Base-by-base conservation (phyloP, 2,888 invertebrate genomes). In the Clusia tigrina region DNA sequence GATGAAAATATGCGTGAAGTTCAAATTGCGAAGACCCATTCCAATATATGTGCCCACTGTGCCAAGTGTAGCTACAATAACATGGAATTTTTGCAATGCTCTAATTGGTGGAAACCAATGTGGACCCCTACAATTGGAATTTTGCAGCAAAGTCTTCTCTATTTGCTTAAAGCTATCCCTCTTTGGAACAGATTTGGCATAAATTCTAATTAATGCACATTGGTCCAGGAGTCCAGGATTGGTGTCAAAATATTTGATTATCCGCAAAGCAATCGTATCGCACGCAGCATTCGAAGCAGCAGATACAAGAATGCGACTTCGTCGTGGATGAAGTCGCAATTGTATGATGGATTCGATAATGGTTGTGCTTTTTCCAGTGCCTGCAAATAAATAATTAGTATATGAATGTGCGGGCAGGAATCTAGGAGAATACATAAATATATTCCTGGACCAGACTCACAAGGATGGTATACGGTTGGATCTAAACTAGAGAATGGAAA, bases 341-440 rank as follows among this genome's bases (percentile, higher is more conserved):
- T 92, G 92, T 66, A 88, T 81, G 58, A 91, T 87, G 22, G 89
- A 84, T 82, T 92, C 92, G 9, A 91, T 89, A 24, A 91, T 76
- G 1, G 91, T 91, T 12, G 89, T 86, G 0, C 91, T 91, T 81
- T 91, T 91, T n/a, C 91, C 91, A n/a, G 90, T 90, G 86, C 88
- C 67, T 89, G 66, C 15, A 42, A 5, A n/a, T n/a, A n/a, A n/a
- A n/a, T n/a, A n/a, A n/a, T n/a, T n/a, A n/a, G n/a, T n/a, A n/a
- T n/a, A n/a, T n/a, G n/a, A n/a, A n/a, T n/a, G n/a, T n/a, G n/a
- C n/a, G n/a, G n/a, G n/a, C n/a, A n/a, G n/a, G n/a, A n/a, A n/a
- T n/a, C n/a, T n/a, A n/a, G n/a, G n/a, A n/a, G n/a, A n/a, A n/a
- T n/a, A n/a, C n/a, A n/a, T n/a, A n/a, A n/a, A n/a, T n/a, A n/a